Evolutionary conservation across 2,888 invertebrate genomes (phyloP).

Genomic region (Mycogona germanica): DNA sequence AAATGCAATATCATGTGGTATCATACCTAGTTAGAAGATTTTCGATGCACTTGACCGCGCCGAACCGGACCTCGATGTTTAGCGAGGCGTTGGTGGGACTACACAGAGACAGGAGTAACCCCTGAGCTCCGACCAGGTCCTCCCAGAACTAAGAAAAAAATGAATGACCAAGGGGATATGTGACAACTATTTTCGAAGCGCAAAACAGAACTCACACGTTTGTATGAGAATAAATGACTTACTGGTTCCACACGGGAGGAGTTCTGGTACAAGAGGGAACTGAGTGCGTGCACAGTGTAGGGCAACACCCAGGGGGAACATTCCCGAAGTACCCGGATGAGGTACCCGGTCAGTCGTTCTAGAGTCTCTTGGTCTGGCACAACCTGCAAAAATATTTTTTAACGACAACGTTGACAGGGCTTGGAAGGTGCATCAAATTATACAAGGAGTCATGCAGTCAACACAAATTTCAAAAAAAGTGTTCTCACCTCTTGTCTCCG

Average conservation of each 20-base stretch:
- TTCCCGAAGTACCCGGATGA: background rate
- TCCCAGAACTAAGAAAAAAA: slow-evolving; percentile 12
- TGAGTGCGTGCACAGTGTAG: background rate
- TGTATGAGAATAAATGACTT: background rate
- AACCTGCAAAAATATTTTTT: background rate
- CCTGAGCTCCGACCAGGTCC: slow-evolving; percentile 1
- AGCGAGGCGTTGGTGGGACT: background rate
- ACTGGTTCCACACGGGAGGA: background rate
- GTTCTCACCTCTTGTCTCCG: slow-evolving; percentile 6
- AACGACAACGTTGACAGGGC: background rate
- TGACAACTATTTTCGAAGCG: too few relatives aligned
- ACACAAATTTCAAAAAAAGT: background rate
- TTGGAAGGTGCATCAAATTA: background rate
- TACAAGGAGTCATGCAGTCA: background rate
- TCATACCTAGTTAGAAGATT: slow-evolving; percentile 7
- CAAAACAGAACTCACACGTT: too few relatives aligned
- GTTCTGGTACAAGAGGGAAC: slow-evolving; percentile 6
- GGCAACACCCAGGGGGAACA: slow-evolving; percentile 8
- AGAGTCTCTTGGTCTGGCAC: slow-evolving; percentile 1
- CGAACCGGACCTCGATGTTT: background rate
- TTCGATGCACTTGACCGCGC: slow-evolving; percentile 13
- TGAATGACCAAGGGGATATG: too few relatives aligned
- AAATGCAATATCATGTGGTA: too few relatives aligned
- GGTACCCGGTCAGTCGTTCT: background rate
- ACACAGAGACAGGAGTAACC: slow-evolving; percentile 5